These are phyloP conservation scores for Leptinotarsa peninsularis DNA, from an alignment of 2,888 invertebrate genomes.

Conservation along the genomic window DNA sequence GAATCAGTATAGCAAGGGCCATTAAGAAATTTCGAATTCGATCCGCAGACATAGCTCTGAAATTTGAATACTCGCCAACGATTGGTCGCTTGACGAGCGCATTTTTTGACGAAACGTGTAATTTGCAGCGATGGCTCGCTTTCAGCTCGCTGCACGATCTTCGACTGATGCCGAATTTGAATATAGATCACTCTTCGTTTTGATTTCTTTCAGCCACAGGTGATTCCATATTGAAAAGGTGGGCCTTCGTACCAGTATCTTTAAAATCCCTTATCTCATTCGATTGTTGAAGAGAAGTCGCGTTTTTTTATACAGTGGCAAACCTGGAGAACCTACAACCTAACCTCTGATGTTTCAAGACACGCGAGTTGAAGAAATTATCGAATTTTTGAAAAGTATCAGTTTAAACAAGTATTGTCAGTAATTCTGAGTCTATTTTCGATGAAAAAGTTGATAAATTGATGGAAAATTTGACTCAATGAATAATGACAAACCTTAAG, in stretches of 20 bases:
- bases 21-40: conserved; percentile 51
- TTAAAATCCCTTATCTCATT: not conserved
- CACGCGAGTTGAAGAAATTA: too few species aligned
- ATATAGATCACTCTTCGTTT: conserved; percentile 46
- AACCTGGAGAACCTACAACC: too few species aligned
- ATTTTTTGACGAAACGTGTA: conserved; percentile 45
- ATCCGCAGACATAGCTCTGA: conserved; percentile 42
- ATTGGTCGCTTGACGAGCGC: conserved; percentile 39
- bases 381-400: too few species aligned
- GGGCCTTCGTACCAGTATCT: not conserved
- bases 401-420: too few species aligned
- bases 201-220: conserved; percentile 49
- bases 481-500: too few species aligned
- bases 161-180: conserved; percentile 43
- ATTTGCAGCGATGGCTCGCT: conserved; percentile 43
- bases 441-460: too few species aligned
- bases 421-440: too few species aligned
- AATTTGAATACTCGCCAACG: conserved; percentile 38
- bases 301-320: too few species aligned
- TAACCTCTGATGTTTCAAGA: too few species aligned
- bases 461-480: too few species aligned
- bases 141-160: conserved; percentile 41
- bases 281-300: not conserved
- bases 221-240: conserved; percentile 32
- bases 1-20: conserved; percentile 44